These are phyloP conservation scores for Aurelia aurita DNA, from an alignment of 30 jellyfish, hydroid and myxozoan species.

Conservation along the genomic window DNA sequence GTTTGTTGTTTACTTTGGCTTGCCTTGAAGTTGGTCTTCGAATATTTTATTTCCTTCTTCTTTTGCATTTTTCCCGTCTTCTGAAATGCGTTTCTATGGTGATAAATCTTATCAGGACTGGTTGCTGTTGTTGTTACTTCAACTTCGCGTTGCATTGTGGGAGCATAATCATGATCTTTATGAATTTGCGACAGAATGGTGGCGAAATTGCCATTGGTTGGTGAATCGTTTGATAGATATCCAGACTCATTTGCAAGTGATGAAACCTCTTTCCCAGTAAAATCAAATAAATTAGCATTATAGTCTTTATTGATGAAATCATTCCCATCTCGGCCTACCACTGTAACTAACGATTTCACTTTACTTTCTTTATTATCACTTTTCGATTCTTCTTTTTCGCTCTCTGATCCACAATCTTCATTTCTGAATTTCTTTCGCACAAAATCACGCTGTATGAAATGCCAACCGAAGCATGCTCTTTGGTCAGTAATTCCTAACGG, in stretches of 20 bases:
- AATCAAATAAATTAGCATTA: constrained; percentile 38
- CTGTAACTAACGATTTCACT: constrained; percentile 38
- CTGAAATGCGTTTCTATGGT: neutral
- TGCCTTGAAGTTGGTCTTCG: neutral
- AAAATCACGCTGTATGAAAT: constrained; percentile 66
- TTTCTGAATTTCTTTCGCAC: constrained; percentile 20
- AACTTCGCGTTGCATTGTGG: constrained; percentile 58
- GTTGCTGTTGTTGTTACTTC: constrained; percentile 37
- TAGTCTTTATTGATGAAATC: constrained; percentile 23
- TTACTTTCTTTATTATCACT: neutral
- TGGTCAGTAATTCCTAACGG: constrained; percentile 63
- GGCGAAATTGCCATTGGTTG: neutral
- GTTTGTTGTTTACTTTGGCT: neutral
- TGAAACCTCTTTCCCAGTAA: constrained; percentile 52
- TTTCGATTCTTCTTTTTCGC: no score
- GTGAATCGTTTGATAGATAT: constrained; percentile 18
- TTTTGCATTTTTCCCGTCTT: neutral
- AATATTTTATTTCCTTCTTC: neutral
- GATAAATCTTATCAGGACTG: constrained; percentile 25
- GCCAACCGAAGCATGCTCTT: constrained; percentile 74
- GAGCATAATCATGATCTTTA: constrained; percentile 65
- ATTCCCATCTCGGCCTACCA: constrained; percentile 40
- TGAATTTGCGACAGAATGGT: constrained; percentile 31
- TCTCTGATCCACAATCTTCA: neutral
- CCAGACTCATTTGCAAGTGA: constrained; percentile 28